Percentiles rank a stretch among this genome's conserved stretches.
phyloP scores from a whole-genome alignment of 2,797 vertebrate genomes.

The Melanotaenia boesemani region DNA sequence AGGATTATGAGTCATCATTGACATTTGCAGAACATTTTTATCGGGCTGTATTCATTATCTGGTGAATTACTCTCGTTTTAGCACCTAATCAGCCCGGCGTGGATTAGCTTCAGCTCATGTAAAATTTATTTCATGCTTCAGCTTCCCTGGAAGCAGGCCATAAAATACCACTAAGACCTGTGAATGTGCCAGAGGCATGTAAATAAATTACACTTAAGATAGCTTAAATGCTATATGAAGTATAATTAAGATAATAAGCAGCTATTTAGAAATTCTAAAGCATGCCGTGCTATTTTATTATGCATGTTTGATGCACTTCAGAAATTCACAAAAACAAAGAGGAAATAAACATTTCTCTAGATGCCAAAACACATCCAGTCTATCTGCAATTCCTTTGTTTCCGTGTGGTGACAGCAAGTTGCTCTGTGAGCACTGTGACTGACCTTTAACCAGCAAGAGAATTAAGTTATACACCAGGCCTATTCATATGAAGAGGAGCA shows the following conservation, averaged over 20 bases:
- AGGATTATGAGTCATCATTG: constrained; percentile 76
- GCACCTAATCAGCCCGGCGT: constrained; percentile 75
- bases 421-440: constrained; percentile 64
- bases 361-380: constrained; percentile 14
- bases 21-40: constrained; percentile 80
- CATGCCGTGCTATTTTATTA: background rate
- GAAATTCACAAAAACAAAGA: constrained; percentile 16
- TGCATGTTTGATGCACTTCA: background rate
- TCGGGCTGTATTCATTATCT: constrained; percentile 78
- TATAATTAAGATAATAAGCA: constrained; percentile 36
- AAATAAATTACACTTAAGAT: constrained; percentile 58
- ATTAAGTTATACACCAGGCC: constrained; percentile 64
- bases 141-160: constrained; percentile 63
- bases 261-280: constrained; percentile 31
- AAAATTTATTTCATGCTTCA: constrained; percentile 79
- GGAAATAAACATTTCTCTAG: constrained; percentile 6
- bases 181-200: constrained; percentile 56
- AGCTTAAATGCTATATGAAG: constrained; percentile 13
- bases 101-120: constrained; percentile 76
- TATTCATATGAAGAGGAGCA: constrained; percentile 74
- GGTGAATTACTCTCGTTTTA: constrained; percentile 80
- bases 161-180: constrained; percentile 58
- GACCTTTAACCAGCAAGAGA: constrained; percentile 78
- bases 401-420: constrained; percentile 56
- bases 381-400: constrained; percentile 63